Base-by-base conservation (phyloP, 1,140 invertebrate species). In the Armadillidium nasatum region DNA sequence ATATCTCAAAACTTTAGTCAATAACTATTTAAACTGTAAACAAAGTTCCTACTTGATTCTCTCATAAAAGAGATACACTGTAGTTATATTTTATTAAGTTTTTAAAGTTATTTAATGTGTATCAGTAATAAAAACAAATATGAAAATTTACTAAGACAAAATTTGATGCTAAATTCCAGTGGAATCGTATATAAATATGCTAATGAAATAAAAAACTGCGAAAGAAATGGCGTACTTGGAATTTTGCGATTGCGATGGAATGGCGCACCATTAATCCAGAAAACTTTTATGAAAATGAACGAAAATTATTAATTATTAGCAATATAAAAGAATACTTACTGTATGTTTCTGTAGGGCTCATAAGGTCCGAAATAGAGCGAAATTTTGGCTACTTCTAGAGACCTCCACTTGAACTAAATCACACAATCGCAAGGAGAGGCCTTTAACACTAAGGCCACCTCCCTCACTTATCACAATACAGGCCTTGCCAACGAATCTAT, bases 321-420 rank as follows among this genome's bases (percentile, higher is more conserved):
- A 22, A 3, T 4, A 66, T n/a, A 22, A 66, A 66, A 2, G 21
- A 77, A 73, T 81, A 81, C 79, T 81, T 72, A 81, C 79, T 81
- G 79, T 74, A 77, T 78, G 72, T 81, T 81, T 76, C 79, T 71
- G 79, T 81, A 81, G 79, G 79, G 79, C 72, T 81, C 79, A 81
- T 81, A 81, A 50, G 79, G 79, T 75, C 79, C 79, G 77, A 81
- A 81, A 71, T 81, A 81, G 79, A 81, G 79, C 72, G 79, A 81
- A 81, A 81, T 81, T 76, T 81, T 81, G 79, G 76, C 75, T 67
- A 76, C 75, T 78, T 72, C 76, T 78, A 46, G 22, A 74, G 69
- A 73, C 75, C 71, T 45, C 72, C 69, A 74, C 54, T 67, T 50
- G 50, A 72, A 78, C 77, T 75, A 78, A 68, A 74, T 66, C 72